phyloP scores from a whole-genome alignment of 2,888 invertebrate genomes.

The Acleris emargana region DNA sequence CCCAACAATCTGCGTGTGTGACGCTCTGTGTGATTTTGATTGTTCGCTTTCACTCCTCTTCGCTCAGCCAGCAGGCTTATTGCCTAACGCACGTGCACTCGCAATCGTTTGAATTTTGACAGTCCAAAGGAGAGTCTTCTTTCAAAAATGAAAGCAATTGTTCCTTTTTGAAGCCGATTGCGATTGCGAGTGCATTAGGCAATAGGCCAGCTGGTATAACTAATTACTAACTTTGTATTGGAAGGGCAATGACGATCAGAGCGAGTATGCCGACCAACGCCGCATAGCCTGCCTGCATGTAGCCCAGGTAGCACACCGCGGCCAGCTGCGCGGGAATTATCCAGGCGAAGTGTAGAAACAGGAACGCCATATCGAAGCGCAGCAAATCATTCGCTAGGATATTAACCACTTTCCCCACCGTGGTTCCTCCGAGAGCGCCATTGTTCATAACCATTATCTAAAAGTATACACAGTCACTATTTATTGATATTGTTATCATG shows the following conservation, averaged over 20 bases:
- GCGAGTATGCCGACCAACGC: slow-evolving; percentile 87
- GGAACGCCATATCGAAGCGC: slow-evolving; percentile 90
- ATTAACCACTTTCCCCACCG: slow-evolving; percentile 94
- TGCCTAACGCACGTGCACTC: no score
- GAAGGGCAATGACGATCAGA: slow-evolving; percentile 87
- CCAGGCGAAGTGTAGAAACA: slow-evolving; percentile 92
- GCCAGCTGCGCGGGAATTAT: slow-evolving; percentile 87
- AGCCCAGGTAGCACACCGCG: slow-evolving; percentile 88
- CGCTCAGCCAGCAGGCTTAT: no score
- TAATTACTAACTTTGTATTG: slow-evolving; percentile 86
- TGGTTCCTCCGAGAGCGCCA: slow-evolving; percentile 90
- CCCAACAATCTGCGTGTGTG: no score
- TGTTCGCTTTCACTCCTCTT: no score
- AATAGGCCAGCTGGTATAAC: neutral
- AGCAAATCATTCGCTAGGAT: slow-evolving; percentile 94
- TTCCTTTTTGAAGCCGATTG: no score
- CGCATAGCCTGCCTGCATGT: slow-evolving; percentile 85
- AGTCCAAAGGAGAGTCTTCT: no score
- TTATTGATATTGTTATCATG: no score
- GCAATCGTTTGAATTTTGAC: no score
- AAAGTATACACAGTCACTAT: slow-evolving; percentile 27
- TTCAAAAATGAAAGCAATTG: no score
- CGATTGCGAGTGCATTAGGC: no score
- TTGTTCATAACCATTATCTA: slow-evolving; percentile 79
- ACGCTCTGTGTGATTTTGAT: no score